Evolutionary conservation across 2,113 vertebrate species (phyloP).

Genomic region (Leiothrix lutea): DNA sequence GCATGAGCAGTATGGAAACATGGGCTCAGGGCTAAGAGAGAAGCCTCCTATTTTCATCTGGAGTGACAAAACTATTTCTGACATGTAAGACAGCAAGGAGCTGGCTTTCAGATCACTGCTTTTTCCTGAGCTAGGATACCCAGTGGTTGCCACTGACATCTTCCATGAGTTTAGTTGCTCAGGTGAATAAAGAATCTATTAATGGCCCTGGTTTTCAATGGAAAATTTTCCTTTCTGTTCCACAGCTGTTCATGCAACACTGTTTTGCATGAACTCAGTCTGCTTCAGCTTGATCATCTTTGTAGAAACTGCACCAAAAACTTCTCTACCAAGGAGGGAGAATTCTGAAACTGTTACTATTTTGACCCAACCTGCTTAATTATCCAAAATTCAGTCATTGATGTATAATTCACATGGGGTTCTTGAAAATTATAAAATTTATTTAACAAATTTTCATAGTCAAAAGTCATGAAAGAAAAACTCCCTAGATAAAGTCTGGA

Average conservation of each 20-base stretch:
- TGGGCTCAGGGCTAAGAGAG: background rate
- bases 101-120: background rate
- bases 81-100: background rate
- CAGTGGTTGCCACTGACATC: background rate
- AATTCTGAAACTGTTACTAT: background rate
- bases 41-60: background rate
- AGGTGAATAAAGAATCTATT: background rate
- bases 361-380: background rate
- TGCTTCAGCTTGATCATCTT: background rate
- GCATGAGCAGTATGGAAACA: background rate
- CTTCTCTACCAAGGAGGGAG: background rate
- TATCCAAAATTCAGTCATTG: background rate
- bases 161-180: background rate
- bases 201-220: background rate
- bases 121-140: background rate
- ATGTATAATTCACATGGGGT: background rate
- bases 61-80: background rate
- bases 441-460: background rate
- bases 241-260: background rate
- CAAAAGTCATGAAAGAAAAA: background rate
- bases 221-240: background rate
- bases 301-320: background rate
- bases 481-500: background rate
- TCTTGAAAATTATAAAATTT: background rate
- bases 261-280: background rate